Base-by-base conservation (phyloP, 2,113 vertebrate species). In the Crotalus tigris region DNA sequence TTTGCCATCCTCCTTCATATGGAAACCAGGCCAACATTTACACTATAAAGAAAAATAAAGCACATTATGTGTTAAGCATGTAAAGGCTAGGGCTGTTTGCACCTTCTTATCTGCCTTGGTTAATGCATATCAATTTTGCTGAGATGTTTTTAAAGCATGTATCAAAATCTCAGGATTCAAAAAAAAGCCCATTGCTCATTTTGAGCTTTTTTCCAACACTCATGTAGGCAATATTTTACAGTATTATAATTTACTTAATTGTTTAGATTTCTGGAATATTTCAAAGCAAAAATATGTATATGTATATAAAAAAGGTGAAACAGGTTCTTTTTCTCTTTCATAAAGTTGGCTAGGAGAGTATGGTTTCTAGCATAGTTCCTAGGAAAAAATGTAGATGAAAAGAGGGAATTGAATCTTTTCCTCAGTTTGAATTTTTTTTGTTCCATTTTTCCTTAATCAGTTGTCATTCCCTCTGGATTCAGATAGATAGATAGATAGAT, bases 11-110 rank as follows among this genome's bases (percentile, higher is more conserved):
- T 99, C 98, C 96, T 99, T 99, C 96, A 99, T 97, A 92, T 98
- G 97, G 94, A 99, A 99, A 95, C 99, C 99, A 95, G 99, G 99
- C 99, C 99, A 99, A 96, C 99, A 99, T 95, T 99, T 99, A 96
- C 99, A 99, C 99, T 99, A 75, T 4, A 89, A 95, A 75, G n/a
- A 92, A 94, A 97, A 94, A 94, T 13, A 94, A 97, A 94, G 9
- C 55, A 90, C 54, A 33, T 64, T 87, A 44, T 57, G 5, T 58
- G 53, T 54, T 59, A 95, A 95, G 88, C 0, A 55, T 4, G 92
- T 85, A 91, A 2, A 95, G 89, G 93, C 46, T 69, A 9, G 69
- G 33, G 26, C 26, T 29, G 19, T 61, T 33, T 90, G 15, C 26
- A 90, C 44, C 13, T 15, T 46, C 44, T 61, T 61, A 90, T 26